Conservation (phyloP, 1,140 invertebrate species). For the Caenorhabditis inopinata region DNA sequence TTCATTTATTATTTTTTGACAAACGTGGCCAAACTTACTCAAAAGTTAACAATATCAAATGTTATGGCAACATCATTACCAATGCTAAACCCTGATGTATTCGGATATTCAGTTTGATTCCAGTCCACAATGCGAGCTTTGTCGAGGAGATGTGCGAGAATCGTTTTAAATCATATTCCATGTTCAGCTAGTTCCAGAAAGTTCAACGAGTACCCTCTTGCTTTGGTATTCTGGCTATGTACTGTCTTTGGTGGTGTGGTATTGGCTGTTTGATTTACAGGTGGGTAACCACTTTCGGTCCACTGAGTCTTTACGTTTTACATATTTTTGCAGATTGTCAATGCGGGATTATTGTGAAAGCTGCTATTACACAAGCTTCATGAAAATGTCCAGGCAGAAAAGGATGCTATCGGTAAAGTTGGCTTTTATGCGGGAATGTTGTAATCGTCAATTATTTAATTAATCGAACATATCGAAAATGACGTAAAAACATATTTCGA, state of each 20-base stretch:
- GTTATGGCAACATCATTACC: neutral
- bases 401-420: slow-evolving; percentile 1
- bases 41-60: too few species aligned
- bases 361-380: neutral
- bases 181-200: neutral
- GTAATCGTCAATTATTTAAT: slow-evolving; percentile 24
- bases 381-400: neutral
- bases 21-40: too few species aligned
- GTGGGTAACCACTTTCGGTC: neutral
- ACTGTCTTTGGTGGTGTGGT: slow-evolving; percentile 21
- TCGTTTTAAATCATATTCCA: too few species aligned
- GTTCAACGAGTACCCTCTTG: neutral
- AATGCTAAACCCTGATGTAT: slow-evolving; percentile 21
- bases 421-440: neutral
- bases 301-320: neutral
- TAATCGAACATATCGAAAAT: slow-evolving; percentile 3
- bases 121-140: neutral
- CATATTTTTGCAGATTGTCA: neutral
- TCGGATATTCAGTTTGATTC: neutral
- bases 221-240: neutral
- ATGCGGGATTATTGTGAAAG: neutral
- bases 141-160: neutral
- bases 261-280: neutral
- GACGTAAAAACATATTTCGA: too few species aligned
- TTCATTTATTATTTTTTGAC: too few species aligned